Base-by-base conservation (phyloP, 1,140 invertebrate species). In the Colletes latitarsis region DNA sequence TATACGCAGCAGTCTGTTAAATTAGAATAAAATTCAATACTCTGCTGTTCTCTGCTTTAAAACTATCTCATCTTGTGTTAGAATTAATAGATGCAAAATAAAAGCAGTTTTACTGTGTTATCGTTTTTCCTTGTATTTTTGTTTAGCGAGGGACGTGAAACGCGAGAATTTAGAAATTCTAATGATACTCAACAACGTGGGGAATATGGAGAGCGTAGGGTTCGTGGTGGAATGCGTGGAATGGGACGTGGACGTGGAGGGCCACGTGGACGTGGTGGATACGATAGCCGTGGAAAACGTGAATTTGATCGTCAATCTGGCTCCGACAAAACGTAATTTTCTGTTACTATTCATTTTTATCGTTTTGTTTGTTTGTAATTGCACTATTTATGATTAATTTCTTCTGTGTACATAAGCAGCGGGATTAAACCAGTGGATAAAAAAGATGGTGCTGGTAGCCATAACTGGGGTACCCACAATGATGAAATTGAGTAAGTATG, bases 291-390 rank as follows among this genome's bases (percentile, higher is more conserved):
- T 83, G 96, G 96, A 58, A 98, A 98, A 93, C 95, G 98, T 55
- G 98, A 99, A 94, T 99, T 97, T 93, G 98, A 99, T 93, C 95
- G 98, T 82, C 97, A 98, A 92, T 98, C 98, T 89, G 98, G 98
- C 84, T 98, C 97, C 73, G 98, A 99, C 91, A 98, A 97, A 94
- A 98, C 97, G 96, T 97, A 94, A 93, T 94, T 94, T 87, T n/a
- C 17, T 46, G 41, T 52, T 64, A 21, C 49, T 83, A 19, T 53
- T n/a, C 3, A 63, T 55, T 21, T 19, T 21, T 53, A 30, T 53
- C 14, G 9, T 77, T 70, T 55, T 9, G n/a, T 30, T 17, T n/a
- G 17, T n/a, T 17, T 9, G 30, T 10, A n/a, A 62, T 41, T n/a
- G 19, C 14, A 4, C 17, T 17, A 30, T 46, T 4, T 49, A 39